Evolutionary conservation across 2,888 invertebrate genomes (phyloP), one percentile per base, ranked within the genome.

Genomic region (Epirrhoe alternata): DNA sequence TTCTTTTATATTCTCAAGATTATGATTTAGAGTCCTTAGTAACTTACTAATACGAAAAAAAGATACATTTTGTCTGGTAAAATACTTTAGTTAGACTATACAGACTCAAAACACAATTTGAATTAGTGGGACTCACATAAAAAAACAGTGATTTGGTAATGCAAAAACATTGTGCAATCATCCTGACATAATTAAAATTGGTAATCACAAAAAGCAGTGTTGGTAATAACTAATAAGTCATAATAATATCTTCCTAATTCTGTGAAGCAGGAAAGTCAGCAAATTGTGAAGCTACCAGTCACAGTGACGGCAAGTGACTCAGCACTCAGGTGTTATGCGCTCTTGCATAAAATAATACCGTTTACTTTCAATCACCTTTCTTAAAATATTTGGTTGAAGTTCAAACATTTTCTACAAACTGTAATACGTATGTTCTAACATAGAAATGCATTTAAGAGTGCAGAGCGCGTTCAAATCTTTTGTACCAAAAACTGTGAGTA

Each of bases 281-380:
- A 52, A 8, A 30, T 16, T 53, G 17, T 33, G 61, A 45, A 61
- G 54, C 52, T 57, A 50, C 51, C 31, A 64, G 60, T 51, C 64
- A 72, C 66, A 63, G n/a, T 67, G 59, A 65, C 45, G 51, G 63
- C 65, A 65, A 68, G 64, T 66, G 63, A 65, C 69, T 69, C 57
- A 66, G 69, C 58, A 65, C 31, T 35, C 38, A 54, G 55, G 68
- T 63, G 63, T 70, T 67, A 70, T 67, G 67, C 31, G 14, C 53
- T 61, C 59, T 70, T 69, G 64, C 69, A 62, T 67, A 59, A 64
- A 59, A 42, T 55, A 61, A 58, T 42, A 38, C 62, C 65, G 31
- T 61, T 70, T 67, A 64, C 67, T 69, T 64, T 35, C 31, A 7
- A 47, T 57, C 16, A 31, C 17, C 47, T 61, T 57, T 56, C 47